Base-by-base conservation (phyloP, 1,140 invertebrate genomes). In the Zophobas atratus region DNA sequence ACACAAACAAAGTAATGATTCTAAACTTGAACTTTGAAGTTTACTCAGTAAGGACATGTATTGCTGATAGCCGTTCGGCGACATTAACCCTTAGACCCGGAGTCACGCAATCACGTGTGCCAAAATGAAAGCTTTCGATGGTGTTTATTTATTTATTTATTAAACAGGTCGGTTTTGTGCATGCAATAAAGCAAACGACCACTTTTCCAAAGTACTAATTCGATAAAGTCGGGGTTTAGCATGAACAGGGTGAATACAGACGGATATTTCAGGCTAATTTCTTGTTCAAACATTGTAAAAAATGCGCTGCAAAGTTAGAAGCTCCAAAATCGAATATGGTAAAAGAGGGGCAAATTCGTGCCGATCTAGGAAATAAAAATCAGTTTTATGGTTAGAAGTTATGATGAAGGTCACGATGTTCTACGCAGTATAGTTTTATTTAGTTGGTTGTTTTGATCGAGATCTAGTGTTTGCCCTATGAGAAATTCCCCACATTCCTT, bases 91-190 rank as follows among this genome's bases (percentile, higher is more conserved):
- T 67, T 20, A 46, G 39, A 67, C 41, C 1, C 43, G n/a, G 6
- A 2, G 60, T 67, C 60, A 67, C 60, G 60, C 60, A 67, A 67
- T 67, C 60, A 67, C 60, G 60, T 67, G 60, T 67, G 60, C 60
- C 60, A 67, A 67, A 67, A 67, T 43, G 33, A 67, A 67, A 67
- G 60, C 60, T 67, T 67, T 67, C 39, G 60, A 67, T 67, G 60
- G 60, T 67, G 60, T 67, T 67, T 67, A 67, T 67, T 67, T 67
- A 60, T 60, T 60, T 60, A 67, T 63, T 51, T 63, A 63, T 67
- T 67, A 67, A 43, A 43, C 6, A 6, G 57, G 1, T 63, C 8
- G 39, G 36, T 67, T 46, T 39, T n/a, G 39, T 43, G 60, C 60
- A 67, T 67, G 60, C 60, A 67, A 67, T 43, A 41, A 6, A 46